Evolutionary conservation across 2,113 vertebrate species (phyloP), one percentile per base, ranked within the genome.

Genomic region (Phaetusa simplex): DNA sequence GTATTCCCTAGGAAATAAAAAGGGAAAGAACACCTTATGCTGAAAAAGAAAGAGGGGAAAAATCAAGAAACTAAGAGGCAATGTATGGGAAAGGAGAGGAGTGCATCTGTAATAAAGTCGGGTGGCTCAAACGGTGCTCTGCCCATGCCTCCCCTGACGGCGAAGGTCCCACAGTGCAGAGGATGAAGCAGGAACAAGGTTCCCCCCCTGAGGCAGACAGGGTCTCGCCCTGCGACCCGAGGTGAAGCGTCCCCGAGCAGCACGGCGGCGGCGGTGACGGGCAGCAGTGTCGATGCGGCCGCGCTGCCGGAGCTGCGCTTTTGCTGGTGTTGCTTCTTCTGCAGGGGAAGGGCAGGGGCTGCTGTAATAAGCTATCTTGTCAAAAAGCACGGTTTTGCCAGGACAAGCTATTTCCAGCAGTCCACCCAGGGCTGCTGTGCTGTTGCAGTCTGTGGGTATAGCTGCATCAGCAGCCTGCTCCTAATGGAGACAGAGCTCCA

Each of bases 381-480:
- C 97, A 94, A 90, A 94, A 95, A 81, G 58, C 1, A 0, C 29
- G 0, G n/a, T 83, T 97, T 86, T 94, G 95, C 90, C 97, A 80
- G 90, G 92, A 93, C 89, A 95, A 95, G 95, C 95, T 94, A 90
- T 91, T 95, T 96, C 96, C 91, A 95, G 96, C 95, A 87, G 90
- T 82, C 78, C 78, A 95, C 74, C 94, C 93, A 96, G 89, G 79
- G 38, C 93, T 64, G 84, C 91, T 90, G 45, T 66, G 90, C 94
- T 85, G 84, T 88, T 96, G 78, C 78, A 80, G 86, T 34, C 79
- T 43, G 74, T 49, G 81, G 91, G 79, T 85, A 97, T 59, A 95
- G 96, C 95, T 97, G 94, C 84, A 94, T 95, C 93, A 91, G 95
- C 96, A 97, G 82, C 65, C 71, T 90, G 58, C 71, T 83, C 82